Evolutionary conservation across 2,113 vertebrate genomes (phyloP).

Genomic region (Paralichthys olivaceus): DNA sequence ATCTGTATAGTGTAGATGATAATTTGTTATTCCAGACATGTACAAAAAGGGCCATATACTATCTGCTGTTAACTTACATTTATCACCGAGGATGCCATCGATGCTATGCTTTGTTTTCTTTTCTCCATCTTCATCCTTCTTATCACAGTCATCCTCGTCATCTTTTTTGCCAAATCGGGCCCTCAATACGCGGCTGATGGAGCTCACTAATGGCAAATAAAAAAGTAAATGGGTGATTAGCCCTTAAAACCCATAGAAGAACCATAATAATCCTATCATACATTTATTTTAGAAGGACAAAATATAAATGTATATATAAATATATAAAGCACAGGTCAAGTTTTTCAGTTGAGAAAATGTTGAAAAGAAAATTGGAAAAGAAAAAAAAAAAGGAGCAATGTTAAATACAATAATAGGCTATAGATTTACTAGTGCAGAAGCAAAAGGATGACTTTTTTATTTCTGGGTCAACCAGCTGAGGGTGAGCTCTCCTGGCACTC

Average conservation of each 20-base stretch:
- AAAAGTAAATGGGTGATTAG: conserved; percentile 79
- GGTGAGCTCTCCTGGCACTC: conserved; percentile 35
- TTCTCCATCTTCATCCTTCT: conserved; percentile 98
- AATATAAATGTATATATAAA: conserved; percentile 40
- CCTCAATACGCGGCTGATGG: conserved; percentile 99
- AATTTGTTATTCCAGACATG: conserved; percentile 51
- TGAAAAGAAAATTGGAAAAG: not conserved
- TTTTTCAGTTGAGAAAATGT: conserved; percentile 49
- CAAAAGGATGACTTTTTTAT: conserved; percentile 26
- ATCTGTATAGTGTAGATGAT: conserved; percentile 15
- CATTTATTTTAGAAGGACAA: conserved; percentile 58
- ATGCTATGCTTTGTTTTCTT: conserved; percentile 99
- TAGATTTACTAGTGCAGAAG: conserved; percentile 32
- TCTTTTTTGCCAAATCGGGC: conserved; percentile 99
- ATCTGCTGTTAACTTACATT: conserved; percentile 89
- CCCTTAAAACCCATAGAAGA: conserved; percentile 73
- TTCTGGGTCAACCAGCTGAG: conserved; percentile 58
- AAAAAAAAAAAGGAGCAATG: conserved; percentile 8
- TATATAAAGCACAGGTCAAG: conserved; percentile 62
- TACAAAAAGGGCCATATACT: conserved; percentile 66
- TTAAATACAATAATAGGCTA: conserved; percentile 5
- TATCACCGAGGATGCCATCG: conserved; percentile 98
- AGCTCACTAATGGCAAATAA: conserved; percentile 93
- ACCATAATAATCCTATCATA: conserved; percentile 75
- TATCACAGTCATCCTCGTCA: conserved; percentile 95